Evolutionary conservation across 2,797 vertebrate species (phyloP).

Genomic region (Pteronotus mesoamericanus): DNA sequence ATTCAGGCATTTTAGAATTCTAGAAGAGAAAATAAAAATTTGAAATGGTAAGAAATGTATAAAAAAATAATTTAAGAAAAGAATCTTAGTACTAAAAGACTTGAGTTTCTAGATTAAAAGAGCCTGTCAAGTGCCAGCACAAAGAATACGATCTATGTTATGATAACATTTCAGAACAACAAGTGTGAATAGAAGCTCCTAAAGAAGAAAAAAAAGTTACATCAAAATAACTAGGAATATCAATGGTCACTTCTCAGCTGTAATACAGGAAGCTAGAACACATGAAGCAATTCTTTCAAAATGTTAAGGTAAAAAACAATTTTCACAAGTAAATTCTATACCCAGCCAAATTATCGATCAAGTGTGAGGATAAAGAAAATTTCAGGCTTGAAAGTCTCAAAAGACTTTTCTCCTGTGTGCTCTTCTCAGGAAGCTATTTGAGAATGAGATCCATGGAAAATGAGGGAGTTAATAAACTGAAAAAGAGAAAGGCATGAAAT

Average conservation of each 20-base stretch:
- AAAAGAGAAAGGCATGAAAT: background rate
- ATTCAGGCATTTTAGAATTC: background rate
- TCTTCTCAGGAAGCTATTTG: slow-evolving; percentile 8
- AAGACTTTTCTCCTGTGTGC: background rate
- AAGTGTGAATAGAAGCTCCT: background rate
- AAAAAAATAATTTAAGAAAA: background rate
- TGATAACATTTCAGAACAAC: slow-evolving; percentile 15
- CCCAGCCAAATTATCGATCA: slow-evolving; percentile 9
- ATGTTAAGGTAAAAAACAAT: background rate
- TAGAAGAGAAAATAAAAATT: background rate
- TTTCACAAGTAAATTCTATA: slow-evolving; percentile 39
- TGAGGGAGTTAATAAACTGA: background rate
- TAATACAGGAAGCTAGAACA: background rate
- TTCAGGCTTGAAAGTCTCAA: background rate
- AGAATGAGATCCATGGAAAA: slow-evolving; percentile 13
- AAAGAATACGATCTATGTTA: background rate
- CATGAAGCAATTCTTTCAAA: background rate
- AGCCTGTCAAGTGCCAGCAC: background rate
- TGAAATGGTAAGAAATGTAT: background rate
- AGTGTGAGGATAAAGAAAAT: background rate
- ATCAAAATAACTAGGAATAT: background rate
- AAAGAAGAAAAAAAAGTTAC: background rate
- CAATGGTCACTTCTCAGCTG: background rate
- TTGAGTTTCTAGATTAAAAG: background rate
- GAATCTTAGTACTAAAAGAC: background rate